Evolutionary conservation across 37 sponge, comb jelly and placozoan species (phyloP).

Genomic region (Axinella damicornis): DNA sequence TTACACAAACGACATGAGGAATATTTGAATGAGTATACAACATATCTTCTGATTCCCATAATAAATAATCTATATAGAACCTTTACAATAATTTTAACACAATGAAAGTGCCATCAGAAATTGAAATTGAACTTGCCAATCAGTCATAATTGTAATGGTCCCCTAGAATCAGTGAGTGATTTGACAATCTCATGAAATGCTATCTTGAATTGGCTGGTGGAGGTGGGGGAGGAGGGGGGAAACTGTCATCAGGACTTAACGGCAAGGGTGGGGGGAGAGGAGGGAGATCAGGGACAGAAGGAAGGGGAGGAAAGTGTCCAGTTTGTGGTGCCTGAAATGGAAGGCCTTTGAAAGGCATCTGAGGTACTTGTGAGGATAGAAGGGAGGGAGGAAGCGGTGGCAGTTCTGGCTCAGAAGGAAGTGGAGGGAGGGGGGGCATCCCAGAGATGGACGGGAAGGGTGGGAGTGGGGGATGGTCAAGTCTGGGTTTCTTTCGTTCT

Average conservation of each 20-base stretch:
- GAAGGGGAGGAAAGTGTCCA: not conserved
- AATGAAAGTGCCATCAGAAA: too few species aligned
- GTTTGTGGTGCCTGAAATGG: too few species aligned
- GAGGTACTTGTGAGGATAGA: not conserved
- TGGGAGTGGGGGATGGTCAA: constrained; percentile 14
- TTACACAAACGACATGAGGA: too few species aligned
- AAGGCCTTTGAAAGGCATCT: not conserved
- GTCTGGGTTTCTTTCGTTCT: not conserved
- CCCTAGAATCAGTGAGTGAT: too few species aligned
- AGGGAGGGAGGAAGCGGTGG: constrained; percentile 3
- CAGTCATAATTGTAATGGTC: too few species aligned
- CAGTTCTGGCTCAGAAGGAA: not conserved
- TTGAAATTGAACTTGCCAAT: too few species aligned
- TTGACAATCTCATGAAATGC: too few species aligned
- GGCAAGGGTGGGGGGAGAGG: not conserved
- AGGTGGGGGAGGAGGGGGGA: not conserved
- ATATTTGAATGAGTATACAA: too few species aligned
- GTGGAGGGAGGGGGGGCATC: constrained; percentile 13
- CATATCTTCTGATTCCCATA: too few species aligned
- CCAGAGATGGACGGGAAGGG: not conserved
- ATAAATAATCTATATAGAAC: too few species aligned
- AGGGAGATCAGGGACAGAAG: constrained; percentile 5
- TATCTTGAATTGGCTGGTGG: constrained; percentile 5
- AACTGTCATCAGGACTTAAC: too few species aligned
- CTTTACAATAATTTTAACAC: too few species aligned